Percentiles rank a stretch among this genome's conserved stretches.
Conservation (phyloP, 2,797 vertebrate genomes). For the Enteromius radiatus region DNA sequence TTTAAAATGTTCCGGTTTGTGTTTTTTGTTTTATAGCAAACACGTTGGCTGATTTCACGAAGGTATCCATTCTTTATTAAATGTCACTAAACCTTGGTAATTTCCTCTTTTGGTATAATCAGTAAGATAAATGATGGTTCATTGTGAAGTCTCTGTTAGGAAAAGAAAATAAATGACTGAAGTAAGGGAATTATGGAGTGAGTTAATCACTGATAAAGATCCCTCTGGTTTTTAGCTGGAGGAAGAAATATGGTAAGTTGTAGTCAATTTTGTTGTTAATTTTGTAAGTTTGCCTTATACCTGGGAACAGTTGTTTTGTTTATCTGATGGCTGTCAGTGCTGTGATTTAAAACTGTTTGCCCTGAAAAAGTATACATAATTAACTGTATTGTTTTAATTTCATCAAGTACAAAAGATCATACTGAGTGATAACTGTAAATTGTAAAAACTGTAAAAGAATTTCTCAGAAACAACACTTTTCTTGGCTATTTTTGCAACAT, state of each 20-base stretch:
- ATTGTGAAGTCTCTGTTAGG: slow-evolving; percentile 59
- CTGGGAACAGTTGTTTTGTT: slow-evolving; percentile 12
- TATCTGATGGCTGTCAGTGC: not conserved
- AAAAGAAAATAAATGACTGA: slow-evolving; percentile 57
- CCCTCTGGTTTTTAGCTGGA: slow-evolving; percentile 23
- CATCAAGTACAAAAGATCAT: not conserved
- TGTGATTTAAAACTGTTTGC: not conserved
- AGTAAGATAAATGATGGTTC: slow-evolving; percentile 64
- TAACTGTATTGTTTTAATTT: not conserved
- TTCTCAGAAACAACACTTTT: not conserved
- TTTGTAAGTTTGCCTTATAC: not conserved
- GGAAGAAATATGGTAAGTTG: slow-evolving; percentile 19
- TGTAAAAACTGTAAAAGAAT: too few species aligned
- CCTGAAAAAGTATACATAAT: not conserved
- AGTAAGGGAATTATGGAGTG: slow-evolving; percentile 48
- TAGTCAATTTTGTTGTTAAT: slow-evolving; percentile 33
- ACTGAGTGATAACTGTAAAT: not conserved
- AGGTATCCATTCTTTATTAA: slow-evolving; percentile 60
- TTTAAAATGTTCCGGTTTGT: not conserved
- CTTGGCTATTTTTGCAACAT: slow-evolving; percentile 4
- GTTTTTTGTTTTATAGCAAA: not conserved
- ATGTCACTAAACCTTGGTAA: slow-evolving; percentile 65
- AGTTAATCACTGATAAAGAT: slow-evolving; percentile 58
- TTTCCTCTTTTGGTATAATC: slow-evolving; percentile 66
- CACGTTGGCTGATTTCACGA: slow-evolving; percentile 47